A percentile compares a stretch with the other conserved stretches of the same genome.
Conservation (phyloP, 2,888 invertebrate genomes). For the Arctia plantaginis region DNA sequence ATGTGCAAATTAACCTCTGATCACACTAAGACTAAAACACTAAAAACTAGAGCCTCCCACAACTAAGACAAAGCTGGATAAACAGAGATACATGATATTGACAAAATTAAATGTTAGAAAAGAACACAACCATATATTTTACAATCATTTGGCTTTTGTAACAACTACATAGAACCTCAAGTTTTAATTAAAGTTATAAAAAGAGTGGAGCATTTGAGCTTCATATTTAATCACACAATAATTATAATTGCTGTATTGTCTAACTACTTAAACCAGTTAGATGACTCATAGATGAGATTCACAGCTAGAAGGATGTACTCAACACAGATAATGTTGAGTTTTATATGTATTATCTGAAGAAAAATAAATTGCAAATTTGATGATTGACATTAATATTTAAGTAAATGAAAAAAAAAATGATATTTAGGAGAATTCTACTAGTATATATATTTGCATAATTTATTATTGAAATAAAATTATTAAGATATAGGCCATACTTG, state of each 20-base stretch:
- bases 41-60: not conserved
- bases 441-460: not conserved
- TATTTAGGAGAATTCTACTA: not conserved
- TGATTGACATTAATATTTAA: not conserved
- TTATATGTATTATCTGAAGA: constrained; percentile 7
- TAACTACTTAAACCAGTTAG: constrained; percentile 46
- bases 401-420: not conserved
- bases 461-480: not conserved
- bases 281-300: constrained; percentile 47
- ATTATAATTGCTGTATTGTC: constrained; percentile 55
- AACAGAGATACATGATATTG: not conserved
- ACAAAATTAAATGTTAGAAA: not conserved
- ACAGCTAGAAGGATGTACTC: constrained; percentile 17
- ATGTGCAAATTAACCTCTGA: not conserved
- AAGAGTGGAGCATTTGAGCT: constrained; percentile 44
- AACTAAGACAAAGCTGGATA: not conserved
- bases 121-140: constrained; percentile 17
- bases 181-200: constrained; percentile 47
- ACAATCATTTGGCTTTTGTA: constrained; percentile 31
- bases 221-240: constrained; percentile 50
- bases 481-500: not conserved
- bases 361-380: not conserved
- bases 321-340: constrained; percentile 26
- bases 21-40: not conserved
- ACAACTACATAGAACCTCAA: constrained; percentile 28